phyloP scores from a whole-genome alignment of 1,140 invertebrate genomes.

The Notospermus geniculatus region DNA sequence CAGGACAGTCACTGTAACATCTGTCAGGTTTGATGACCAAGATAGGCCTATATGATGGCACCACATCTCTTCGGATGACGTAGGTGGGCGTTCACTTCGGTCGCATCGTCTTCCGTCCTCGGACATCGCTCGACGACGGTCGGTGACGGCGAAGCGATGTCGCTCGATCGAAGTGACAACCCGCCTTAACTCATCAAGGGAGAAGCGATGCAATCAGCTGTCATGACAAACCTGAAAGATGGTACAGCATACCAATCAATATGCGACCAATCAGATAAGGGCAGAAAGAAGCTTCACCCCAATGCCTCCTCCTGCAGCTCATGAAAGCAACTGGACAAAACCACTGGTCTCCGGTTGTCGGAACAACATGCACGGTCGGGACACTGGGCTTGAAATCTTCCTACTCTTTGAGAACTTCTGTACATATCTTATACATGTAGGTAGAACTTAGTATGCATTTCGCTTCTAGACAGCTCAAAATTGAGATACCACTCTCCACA shows the following conservation, averaged over 20 bases:
- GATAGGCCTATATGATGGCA: too few relatives aligned
- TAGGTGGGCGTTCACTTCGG: too few relatives aligned
- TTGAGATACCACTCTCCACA: constrained; percentile 10
- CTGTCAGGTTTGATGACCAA: too few relatives aligned
- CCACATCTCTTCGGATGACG: too few relatives aligned
- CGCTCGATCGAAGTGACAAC: too few relatives aligned
- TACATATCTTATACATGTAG: background rate
- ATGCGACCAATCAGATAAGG: background rate
- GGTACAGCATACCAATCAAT: background rate
- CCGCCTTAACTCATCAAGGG: too few relatives aligned
- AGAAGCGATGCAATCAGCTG: too few relatives aligned
- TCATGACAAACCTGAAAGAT: background rate
- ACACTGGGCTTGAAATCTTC: background rate
- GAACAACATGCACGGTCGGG: background rate
- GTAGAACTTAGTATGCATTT: background rate
- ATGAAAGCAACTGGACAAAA: constrained; percentile 8
- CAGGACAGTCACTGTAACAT: too few relatives aligned
- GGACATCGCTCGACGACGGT: too few relatives aligned
- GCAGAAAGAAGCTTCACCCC: background rate
- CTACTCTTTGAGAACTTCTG: background rate
- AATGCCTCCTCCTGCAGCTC: background rate
- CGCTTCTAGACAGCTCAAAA: background rate
- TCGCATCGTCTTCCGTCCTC: too few relatives aligned
- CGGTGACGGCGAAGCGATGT: too few relatives aligned
- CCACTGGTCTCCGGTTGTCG: constrained; percentile 3